These are phyloP conservation scores for Psittacula echo DNA, from an alignment of 2,797 vertebrate genomes.

Conservation along the genomic window DNA sequence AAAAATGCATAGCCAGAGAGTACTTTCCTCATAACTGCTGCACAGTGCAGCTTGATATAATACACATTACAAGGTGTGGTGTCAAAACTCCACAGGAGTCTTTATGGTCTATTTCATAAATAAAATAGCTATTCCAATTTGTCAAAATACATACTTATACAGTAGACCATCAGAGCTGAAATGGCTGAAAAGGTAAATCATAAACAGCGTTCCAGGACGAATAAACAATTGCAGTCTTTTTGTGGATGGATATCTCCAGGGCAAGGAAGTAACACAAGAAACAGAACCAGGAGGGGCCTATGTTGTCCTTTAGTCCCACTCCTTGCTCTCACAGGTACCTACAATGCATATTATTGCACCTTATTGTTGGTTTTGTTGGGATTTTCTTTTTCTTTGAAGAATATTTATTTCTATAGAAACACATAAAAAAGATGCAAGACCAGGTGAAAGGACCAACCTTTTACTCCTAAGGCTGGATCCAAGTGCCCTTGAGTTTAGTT, in stretches of 20 bases:
- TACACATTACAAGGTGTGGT: conserved; percentile 55
- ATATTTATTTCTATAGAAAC: neutral
- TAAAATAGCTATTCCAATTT: conserved; percentile 54
- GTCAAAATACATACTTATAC: conserved; percentile 49
- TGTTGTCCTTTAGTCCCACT: neutral
- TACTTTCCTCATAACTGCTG: conserved; percentile 30
- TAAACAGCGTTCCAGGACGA: neutral
- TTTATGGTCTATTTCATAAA: conserved; percentile 61
- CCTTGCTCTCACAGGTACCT: neutral
- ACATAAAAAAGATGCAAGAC: neutral
- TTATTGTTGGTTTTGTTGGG: neutral
- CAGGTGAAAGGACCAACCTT: neutral
- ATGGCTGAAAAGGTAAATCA: neutral
- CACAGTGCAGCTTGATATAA: conserved; percentile 50
- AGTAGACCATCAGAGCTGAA: neutral
- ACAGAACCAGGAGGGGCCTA: neutral
- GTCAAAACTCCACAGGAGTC: conserved; percentile 45
- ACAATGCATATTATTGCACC: neutral
- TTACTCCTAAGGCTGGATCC: neutral
- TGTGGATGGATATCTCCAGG: neutral
- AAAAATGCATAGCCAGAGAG: conserved; percentile 23
- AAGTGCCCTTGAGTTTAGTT: neutral
- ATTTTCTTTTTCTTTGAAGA: neutral
- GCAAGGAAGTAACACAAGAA: conserved; percentile 8
- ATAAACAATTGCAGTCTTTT: conserved; percentile 39